Evolutionary conservation across 1,140 invertebrate species (phyloP).

Genomic region (Scaptomyza pallida): DNA sequence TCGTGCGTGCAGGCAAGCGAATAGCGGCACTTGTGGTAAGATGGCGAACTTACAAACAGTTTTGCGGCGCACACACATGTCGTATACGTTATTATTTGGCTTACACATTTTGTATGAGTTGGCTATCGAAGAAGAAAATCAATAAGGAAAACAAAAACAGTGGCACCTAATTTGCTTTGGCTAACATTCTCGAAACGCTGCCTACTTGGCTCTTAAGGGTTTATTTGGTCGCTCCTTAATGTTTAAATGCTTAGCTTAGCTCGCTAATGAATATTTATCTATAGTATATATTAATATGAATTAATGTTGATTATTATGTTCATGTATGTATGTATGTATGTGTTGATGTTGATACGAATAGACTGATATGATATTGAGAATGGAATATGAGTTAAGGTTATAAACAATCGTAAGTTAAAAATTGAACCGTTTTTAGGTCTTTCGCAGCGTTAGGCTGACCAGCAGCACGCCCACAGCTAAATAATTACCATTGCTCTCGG

Average conservation of each 20-base stretch:
- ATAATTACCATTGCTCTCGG: constrained; percentile 84
- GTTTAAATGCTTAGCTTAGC: too few species aligned
- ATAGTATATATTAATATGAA: constrained; percentile 1
- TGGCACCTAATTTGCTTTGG: constrained; percentile 55
- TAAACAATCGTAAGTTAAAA: too few species aligned
- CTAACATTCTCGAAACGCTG: constrained; percentile 69
- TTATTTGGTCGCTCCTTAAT: constrained; percentile 43
- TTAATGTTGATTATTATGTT: constrained; percentile 3
- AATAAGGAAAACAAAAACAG: constrained; percentile 22
- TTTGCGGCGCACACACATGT: constrained; percentile 59
- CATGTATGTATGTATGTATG: constrained; percentile 2
- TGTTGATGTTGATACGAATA: constrained; percentile 17
- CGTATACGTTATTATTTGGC: constrained; percentile 77
- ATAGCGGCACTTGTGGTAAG: constrained; percentile 45
- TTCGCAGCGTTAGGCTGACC: constrained; percentile 79
- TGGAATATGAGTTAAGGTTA: constrained; percentile 46
- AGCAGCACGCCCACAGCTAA: constrained; percentile 79
- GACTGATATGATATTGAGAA: constrained; percentile 24
- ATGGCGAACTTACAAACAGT: constrained; percentile 69
- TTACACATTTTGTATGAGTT: constrained; percentile 65
- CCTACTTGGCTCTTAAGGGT: constrained; percentile 57
- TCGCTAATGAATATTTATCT: constrained; percentile 13
- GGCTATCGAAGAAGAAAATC: constrained; percentile 52
- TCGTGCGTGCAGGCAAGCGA: constrained; percentile 71
- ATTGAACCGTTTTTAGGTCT: constrained; percentile 54